Percentiles rank a stretch among this genome's conserved stretches.
Evolutionary conservation across 2,888 invertebrate species (phyloP).

Genomic region (Limnephilus rhombicus): DNA sequence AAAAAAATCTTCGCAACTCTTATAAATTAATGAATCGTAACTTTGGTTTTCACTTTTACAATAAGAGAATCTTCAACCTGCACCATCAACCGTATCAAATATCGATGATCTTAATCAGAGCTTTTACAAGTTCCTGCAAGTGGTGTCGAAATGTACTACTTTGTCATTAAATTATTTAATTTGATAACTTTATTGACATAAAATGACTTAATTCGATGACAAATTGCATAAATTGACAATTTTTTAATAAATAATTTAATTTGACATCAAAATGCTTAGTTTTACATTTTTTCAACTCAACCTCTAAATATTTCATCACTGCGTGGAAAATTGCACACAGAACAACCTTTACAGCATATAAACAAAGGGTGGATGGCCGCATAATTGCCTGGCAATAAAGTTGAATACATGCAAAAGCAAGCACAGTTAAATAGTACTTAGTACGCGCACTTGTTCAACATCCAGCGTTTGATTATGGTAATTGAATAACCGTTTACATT

Average conservation of each 20-base stretch:
- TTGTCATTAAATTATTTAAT: no score
- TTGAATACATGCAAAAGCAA: neutral
- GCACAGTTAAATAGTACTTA: neutral
- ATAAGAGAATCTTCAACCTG: no score
- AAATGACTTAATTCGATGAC: neutral
- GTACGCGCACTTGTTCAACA: constrained; percentile 5
- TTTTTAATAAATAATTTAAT: no score
- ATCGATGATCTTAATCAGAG: no score
- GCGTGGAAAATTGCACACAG: neutral
- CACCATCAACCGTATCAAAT: no score
- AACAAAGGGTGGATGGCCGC: constrained; percentile 35
- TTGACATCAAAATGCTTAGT: neutral
- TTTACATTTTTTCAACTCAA: neutral
- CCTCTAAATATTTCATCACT: neutral
- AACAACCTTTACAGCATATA: neutral
- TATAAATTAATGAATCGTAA: no score
- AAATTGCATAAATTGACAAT: no score
- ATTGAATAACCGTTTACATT: neutral
- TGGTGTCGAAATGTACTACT: no score
- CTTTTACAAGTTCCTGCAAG: no score
- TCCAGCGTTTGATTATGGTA: constrained; percentile 10
- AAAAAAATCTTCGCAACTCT: no score
- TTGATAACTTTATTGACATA: neutral
- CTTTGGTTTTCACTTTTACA: no score
- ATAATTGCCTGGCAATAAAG: constrained; percentile 35